Percentiles rank a stretch among this genome's conserved stretches.
Evolutionary conservation across 2,113 vertebrate species (phyloP).

Genomic region (Numenius arquata): DNA sequence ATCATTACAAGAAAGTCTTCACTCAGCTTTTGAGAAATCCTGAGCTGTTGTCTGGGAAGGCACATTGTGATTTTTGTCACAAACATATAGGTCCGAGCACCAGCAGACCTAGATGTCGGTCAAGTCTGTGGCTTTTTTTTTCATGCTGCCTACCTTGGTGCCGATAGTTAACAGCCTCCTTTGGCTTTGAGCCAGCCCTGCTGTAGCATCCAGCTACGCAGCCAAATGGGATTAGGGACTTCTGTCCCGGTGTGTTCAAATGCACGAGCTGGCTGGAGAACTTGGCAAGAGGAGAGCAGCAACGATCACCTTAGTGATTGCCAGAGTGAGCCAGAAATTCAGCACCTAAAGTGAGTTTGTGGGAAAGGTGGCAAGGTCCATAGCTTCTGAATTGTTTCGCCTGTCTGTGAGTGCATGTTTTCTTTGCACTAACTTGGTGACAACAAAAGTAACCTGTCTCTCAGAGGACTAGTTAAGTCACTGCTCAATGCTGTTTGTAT

Average conservation of each 20-base stretch:
- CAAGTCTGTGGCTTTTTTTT: accelerated
- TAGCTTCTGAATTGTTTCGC: background rate
- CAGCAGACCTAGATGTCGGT: background rate
- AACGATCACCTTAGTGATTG: accelerated
- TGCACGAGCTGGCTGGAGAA: background rate
- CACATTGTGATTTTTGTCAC: background rate
- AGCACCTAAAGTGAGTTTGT: background rate
- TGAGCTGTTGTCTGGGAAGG: background rate
- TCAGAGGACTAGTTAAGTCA: background rate
- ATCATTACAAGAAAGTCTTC: background rate
- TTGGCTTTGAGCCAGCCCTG: background rate
- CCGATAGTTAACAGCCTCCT: background rate
- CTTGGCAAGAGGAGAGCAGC: background rate
- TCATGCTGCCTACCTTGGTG: background rate
- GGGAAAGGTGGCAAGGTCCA: background rate
- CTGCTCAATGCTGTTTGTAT: background rate
- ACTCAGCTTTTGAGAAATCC: background rate
- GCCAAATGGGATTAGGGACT: background rate
- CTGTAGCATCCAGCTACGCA: background rate
- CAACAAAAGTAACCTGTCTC: background rate
- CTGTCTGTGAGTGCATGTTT: background rate
- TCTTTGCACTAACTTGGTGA: background rate
- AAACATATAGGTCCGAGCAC: background rate
- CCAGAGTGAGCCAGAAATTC: background rate
- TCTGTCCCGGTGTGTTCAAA: background rate